Evolutionary conservation across 2,113 vertebrate species (phyloP).

Genomic region (Platysternon megacephalum): DNA sequence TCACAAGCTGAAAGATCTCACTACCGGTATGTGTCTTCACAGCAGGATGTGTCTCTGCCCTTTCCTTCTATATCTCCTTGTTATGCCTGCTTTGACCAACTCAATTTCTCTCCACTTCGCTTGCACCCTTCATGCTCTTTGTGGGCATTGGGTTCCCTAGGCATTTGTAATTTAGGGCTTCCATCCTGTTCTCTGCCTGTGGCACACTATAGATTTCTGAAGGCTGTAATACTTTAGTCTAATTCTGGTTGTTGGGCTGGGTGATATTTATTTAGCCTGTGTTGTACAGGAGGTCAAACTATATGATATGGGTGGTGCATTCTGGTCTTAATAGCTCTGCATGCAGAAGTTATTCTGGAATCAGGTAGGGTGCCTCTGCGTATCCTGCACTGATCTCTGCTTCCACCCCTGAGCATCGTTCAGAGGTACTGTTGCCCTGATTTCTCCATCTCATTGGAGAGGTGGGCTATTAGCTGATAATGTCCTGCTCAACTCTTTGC

Average conservation of each 20-base stretch:
- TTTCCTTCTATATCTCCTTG: neutral
- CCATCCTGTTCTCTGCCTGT: neutral
- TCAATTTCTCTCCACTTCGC: neutral
- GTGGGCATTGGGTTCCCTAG: neutral
- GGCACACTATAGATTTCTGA: neutral
- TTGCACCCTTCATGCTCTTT: neutral
- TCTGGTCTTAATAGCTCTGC: neutral
- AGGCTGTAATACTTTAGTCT: neutral
- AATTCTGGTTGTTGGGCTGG: neutral
- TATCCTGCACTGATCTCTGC: neutral
- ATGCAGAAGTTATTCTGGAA: neutral
- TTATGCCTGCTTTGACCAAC: neutral
- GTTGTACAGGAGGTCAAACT: neutral
- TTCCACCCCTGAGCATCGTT: neutral
- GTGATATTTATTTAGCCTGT: neutral
- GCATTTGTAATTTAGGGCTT: neutral
- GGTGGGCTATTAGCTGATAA: neutral
- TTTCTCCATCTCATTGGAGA: neutral
- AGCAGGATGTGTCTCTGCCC: neutral
- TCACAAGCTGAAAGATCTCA: neutral
- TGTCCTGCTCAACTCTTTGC: neutral
- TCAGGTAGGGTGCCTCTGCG: neutral
- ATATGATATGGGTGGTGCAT: neutral
- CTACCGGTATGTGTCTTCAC: neutral
- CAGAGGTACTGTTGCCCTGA: neutral